Conservation (phyloP, 2,113 vertebrate genomes). For the Aspiorhynchus laticeps region DNA sequence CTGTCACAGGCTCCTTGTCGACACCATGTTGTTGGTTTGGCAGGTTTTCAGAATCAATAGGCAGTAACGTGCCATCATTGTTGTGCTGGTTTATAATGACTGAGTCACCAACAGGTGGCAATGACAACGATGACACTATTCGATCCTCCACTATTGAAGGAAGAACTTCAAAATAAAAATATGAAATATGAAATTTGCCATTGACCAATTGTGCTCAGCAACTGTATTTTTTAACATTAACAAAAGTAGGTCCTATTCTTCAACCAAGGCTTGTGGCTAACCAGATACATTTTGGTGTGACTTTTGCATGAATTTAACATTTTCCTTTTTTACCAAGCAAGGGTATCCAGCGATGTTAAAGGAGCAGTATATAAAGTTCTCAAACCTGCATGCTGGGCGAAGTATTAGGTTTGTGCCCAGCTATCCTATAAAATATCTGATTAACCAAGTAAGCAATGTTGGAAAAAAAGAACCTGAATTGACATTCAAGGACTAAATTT, state of each 20-base stretch:
- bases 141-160: slow-evolving; percentile 55
- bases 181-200: neutral
- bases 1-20: neutral
- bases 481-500: neutral
- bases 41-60: neutral
- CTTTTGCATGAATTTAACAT: neutral
- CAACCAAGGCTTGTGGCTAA: neutral
- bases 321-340: neutral
- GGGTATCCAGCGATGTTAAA: neutral
- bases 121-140: slow-evolving; percentile 51
- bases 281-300: neutral
- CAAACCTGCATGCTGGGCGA: neutral
- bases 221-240: neutral
- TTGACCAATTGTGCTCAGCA: neutral
- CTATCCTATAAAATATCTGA: neutral
- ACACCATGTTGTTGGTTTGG: neutral
- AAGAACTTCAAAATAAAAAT: slow-evolving; percentile 40
- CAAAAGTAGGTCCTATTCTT: neutral
- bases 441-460: neutral
- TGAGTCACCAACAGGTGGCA: slow-evolving; percentile 16
- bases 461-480: neutral
- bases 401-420: neutral
- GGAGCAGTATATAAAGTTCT: neutral
- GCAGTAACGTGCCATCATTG: neutral
- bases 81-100: slow-evolving; percentile 34